These are phyloP conservation scores for Sebastes kiyomatsui DNA, from an alignment of 2,797 vertebrate species.

Conservation along the genomic window DNA sequence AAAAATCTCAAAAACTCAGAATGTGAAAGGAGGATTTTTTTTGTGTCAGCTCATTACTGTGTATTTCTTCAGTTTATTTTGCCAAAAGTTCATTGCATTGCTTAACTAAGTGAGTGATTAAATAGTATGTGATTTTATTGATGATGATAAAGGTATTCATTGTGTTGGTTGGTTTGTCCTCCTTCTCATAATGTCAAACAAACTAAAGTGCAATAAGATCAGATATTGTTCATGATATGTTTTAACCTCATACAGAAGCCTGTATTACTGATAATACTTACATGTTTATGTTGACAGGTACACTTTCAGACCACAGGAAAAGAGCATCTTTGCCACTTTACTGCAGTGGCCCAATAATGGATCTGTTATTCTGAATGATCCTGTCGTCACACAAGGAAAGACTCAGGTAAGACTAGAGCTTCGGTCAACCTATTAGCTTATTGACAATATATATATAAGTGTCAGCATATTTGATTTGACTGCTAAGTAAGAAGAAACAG, in stretches of 20 bases:
- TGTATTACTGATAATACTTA: not conserved
- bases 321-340: slow-evolving; percentile 86
- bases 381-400: slow-evolving; percentile 67
- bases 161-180: no score
- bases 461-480: not conserved
- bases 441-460: rapidly evolving
- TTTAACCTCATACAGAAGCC: not conserved
- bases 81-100: not conserved
- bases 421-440: not conserved
- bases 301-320: slow-evolving; percentile 83
- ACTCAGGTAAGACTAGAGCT: slow-evolving; percentile 82
- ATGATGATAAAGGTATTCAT: not conserved
- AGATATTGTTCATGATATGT: not conserved
- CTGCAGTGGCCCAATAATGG: slow-evolving; percentile 88
- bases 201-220: rapidly evolving
- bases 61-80: not conserved
- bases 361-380: slow-evolving; percentile 84
- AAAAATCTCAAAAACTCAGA: no score
- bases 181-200: no score
- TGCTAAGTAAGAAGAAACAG: not conserved
- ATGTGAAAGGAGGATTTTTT: no score
- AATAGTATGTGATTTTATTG: no score
- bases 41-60: no score
- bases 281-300: slow-evolving; percentile 83
- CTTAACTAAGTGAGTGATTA: no score